phyloP scores from a whole-genome alignment of 2,113 vertebrate species.

The Thamnaconus septentrionalis region DNA sequence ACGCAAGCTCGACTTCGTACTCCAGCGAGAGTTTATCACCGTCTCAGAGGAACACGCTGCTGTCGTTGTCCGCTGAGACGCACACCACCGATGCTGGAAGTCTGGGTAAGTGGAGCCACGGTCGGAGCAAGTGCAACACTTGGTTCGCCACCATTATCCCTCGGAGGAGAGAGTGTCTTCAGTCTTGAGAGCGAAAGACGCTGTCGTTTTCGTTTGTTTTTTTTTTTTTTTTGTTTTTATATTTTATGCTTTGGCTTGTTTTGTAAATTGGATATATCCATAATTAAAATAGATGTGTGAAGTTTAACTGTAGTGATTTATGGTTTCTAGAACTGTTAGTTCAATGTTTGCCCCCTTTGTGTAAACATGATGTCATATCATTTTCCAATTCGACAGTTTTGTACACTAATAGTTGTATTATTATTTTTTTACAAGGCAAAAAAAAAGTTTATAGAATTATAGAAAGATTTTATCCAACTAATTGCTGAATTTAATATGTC shows the following conservation, averaged over 20 bases:
- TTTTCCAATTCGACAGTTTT: background rate
- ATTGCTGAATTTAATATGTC: too few relatives aligned
- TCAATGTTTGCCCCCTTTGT: too few relatives aligned
- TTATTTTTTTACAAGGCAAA: background rate
- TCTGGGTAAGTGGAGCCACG: conserved; percentile 50
- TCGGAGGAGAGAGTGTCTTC: background rate
- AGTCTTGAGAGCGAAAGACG: background rate
- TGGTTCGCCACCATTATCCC: background rate
- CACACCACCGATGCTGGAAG: conserved; percentile 24
- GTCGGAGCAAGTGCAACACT: conserved; percentile 9
- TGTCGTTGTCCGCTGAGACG: conserved; percentile 36
- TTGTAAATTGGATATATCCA: too few relatives aligned
- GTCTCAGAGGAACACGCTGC: conserved; percentile 56
- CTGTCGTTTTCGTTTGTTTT: too few relatives aligned
- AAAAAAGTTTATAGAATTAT: background rate
- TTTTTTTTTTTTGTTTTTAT: too few relatives aligned
- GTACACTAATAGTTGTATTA: background rate
- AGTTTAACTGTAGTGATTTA: too few relatives aligned
- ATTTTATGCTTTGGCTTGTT: background rate
- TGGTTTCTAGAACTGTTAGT: too few relatives aligned
- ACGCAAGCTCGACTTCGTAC: conserved; percentile 32
- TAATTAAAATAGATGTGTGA: too few relatives aligned
- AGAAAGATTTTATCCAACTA: background rate
- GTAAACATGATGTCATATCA: background rate
- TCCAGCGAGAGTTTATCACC: conserved; percentile 55